Base-by-base conservation (phyloP, 2,888 invertebrate genomes). In the Diogma glabrata region DNA sequence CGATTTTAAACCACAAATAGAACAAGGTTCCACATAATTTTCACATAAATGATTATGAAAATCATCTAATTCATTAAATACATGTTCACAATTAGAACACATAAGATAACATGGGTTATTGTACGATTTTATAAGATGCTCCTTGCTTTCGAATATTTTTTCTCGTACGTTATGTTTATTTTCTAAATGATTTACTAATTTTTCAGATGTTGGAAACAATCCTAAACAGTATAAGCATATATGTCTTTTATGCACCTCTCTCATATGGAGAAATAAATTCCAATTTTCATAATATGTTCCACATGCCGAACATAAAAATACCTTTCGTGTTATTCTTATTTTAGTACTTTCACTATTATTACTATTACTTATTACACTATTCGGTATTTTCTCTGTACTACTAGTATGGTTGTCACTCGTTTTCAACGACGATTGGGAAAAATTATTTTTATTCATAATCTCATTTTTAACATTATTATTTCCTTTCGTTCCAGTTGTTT, bases 211-310 rank as follows among this genome's bases (percentile, higher is more conserved):
- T 26, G 83, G 81, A 71, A 88, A 89, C 77, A 88, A 82, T 48
- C 86, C 85, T 55, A 88, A 74, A 65, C 90, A 90, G 69, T 84
- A 87, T 49, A 90, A 71, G 65, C 90, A 91, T 59, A 88, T 84
- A 63, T 83, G 85, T 50, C 87, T 77, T 59, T 82, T 81, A 66
- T 91, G 90, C 52, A 82, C 79, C 62, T 88, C 87, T 50, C 84
- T 76, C 81, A 89, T 88, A 60, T 90, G 90, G 45, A 87, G 68
- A 64, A 88, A 89, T 53, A 89, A 74, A 69, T 87, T 86, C 86
- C 87, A 88, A 61, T 86, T 85, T 67, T 88, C 87, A 70, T 87
- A 88, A 62, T 87, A 87, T 10, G 84, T 86, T 43, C 82, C 84
- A 66, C 89, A 89, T 1, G 85, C 83, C 12, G 86, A 83, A 65